phyloP scores from a whole-genome alignment of 2,888 invertebrate genomes.

The Lithophane semibrunnea region DNA sequence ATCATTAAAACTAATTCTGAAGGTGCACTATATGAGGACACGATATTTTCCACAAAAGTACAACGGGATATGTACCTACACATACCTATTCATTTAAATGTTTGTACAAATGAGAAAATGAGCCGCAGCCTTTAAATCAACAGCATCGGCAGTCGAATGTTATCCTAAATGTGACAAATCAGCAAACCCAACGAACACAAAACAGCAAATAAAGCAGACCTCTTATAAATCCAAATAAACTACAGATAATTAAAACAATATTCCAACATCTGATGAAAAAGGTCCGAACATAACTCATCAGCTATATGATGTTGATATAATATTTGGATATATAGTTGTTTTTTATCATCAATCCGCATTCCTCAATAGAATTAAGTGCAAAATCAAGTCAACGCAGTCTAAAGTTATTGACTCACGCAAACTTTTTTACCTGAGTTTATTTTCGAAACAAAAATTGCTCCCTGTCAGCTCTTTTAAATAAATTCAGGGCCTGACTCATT shows the following conservation, averaged over 20 bases:
- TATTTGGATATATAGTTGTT: constrained; percentile 58
- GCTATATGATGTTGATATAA: constrained; percentile 32
- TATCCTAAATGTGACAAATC: constrained; percentile 4
- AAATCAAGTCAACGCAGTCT: constrained; percentile 77
- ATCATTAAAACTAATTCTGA: background rate
- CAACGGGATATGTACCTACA: background rate
- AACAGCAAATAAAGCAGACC: background rate
- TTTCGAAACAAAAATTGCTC: constrained; percentile 79
- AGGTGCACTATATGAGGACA: background rate
- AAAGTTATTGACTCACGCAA: constrained; percentile 78
- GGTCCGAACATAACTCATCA: constrained; percentile 35
- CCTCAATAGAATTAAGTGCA: constrained; percentile 80
- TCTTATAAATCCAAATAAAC: constrained; percentile 12
- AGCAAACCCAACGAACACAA: background rate
- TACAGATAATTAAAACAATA: constrained; percentile 9
- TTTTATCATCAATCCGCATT: constrained; percentile 72
- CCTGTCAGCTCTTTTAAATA: constrained; percentile 70
- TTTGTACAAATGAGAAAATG: background rate
- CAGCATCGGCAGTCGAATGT: background rate
- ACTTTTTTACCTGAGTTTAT: constrained; percentile 86
- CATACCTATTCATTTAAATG: background rate
- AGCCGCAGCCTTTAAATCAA: constrained; percentile 6
- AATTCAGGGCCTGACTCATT: constrained; percentile 70
- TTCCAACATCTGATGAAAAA: constrained; percentile 31
- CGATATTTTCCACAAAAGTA: background rate